Evolutionary conservation across 1,140 invertebrate genomes (phyloP), one percentile per base, ranked within the genome.

Genomic region (Coenobita brevimanus): DNA sequence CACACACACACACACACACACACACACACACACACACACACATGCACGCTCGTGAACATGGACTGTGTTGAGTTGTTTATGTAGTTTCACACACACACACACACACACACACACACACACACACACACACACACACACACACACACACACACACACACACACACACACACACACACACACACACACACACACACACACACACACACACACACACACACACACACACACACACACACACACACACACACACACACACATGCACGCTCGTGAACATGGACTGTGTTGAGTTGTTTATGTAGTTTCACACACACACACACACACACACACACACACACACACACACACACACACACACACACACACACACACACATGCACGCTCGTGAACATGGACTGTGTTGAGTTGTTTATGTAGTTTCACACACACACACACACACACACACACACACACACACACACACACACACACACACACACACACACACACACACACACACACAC

Each of bases 71-170:
- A 71, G n/a, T 17, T 24, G 21, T 36, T 27, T 71, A 71, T 71
- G 1, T 36, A 71, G n/a, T 27, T 30, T 1, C 33, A 71, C 36
- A 30, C 36, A 24, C 33, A 36, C 21, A 36, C 36, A 24, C 36
- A 71, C 33, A 71, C 33, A 71, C 33, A 71, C 33, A 71, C 33
- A 71, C 33, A 71, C 33, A 71, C 33, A 71, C 33, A 71, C 33
- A 71, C 36, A 71, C 36, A 71, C 36, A 71, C 33, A 3, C 33
- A 36, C 33, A 36, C 33, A 2, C 33, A 27, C 33, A 71, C 33
- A 71, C 33, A 71, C 33, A 71, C 33, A 71, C 33, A 71, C 33
- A 71, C 33, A 71, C 33, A 71, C 33, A 71, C 33, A 71, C 33
- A 71, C 33, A 71, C 33, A 71, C 33, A 71, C 33, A 3, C 33